Conservation (phyloP, 2,888 invertebrate species). For the Thymelicus lineola region DNA sequence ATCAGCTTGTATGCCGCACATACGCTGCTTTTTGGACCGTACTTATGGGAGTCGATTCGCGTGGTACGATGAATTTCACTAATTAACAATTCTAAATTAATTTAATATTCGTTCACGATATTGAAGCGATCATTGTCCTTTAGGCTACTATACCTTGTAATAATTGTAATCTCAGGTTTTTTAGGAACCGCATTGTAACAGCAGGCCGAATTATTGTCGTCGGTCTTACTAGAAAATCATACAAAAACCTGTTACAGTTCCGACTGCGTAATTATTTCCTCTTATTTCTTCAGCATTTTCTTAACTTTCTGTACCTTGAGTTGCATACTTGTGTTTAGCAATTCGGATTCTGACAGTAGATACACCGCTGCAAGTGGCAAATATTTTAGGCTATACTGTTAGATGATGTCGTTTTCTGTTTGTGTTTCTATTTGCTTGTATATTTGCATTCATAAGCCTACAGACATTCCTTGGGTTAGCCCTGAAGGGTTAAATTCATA, state of each 20-base stretch:
- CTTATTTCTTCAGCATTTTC: constrained; percentile 17
- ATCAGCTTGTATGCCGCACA: too few species aligned
- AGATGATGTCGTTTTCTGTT: constrained; percentile 4
- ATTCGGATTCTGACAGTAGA: background rate
- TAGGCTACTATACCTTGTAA: background rate
- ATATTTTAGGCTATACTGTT: constrained; percentile 15
- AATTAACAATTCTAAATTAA: background rate
- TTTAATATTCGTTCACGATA: background rate
- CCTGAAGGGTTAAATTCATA: background rate
- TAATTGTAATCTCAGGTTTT: constrained; percentile 1
- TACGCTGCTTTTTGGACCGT: too few species aligned
- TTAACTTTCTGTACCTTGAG: constrained; percentile 17
- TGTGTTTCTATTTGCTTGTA: constrained; percentile 24
- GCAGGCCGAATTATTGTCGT: background rate
- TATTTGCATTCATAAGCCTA: constrained; percentile 13
- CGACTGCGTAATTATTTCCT: constrained; percentile 16
- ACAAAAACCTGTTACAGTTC: background rate
- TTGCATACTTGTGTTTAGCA: constrained; percentile 13
- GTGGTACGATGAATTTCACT: too few species aligned
- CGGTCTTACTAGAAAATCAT: background rate
- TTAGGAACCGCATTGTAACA: background rate
- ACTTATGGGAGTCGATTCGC: too few species aligned
- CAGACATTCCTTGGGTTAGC: background rate
- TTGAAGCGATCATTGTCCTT: background rate
- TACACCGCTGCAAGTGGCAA: constrained; percentile 5